Evolutionary conservation across 2,888 invertebrate species (phyloP).

Genomic region (Brachyopa scutellaris): DNA sequence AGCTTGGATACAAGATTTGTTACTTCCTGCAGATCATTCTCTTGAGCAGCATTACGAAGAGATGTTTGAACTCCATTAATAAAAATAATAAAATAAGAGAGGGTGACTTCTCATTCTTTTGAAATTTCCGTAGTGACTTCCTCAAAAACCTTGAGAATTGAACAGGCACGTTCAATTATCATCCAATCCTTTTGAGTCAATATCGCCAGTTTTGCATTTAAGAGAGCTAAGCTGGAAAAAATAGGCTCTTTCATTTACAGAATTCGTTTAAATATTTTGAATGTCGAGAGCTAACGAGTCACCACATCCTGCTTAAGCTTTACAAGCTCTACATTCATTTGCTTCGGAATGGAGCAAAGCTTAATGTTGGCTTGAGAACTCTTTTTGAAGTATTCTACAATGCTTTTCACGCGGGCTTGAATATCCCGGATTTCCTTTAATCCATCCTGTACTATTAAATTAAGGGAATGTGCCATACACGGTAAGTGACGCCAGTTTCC

Average conservation of each 20-base stretch:
- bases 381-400: conserved; percentile 1
- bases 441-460: neutral
- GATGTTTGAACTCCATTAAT: too few relatives aligned
- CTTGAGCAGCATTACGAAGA: too few relatives aligned
- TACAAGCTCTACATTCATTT: neutral
- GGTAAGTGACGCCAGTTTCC: neutral
- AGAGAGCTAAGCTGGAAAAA: neutral
- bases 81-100: too few relatives aligned
- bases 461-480: too few relatives aligned
- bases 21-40: neutral
- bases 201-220: neutral
- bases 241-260: neutral
- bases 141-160: too few relatives aligned
- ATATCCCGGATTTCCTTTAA: neutral
- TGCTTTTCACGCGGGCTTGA: neutral
- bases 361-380: neutral
- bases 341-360: neutral
- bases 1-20: neutral
- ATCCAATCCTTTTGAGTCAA: too few relatives aligned
- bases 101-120: too few relatives aligned
- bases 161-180: too few relatives aligned
- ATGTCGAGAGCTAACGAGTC: neutral
- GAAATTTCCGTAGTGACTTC: too few relatives aligned
- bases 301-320: conserved; percentile 1
- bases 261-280: neutral